phyloP scores from a whole-genome alignment of 1,140 invertebrate genomes.

The Orius insidiosus region DNA sequence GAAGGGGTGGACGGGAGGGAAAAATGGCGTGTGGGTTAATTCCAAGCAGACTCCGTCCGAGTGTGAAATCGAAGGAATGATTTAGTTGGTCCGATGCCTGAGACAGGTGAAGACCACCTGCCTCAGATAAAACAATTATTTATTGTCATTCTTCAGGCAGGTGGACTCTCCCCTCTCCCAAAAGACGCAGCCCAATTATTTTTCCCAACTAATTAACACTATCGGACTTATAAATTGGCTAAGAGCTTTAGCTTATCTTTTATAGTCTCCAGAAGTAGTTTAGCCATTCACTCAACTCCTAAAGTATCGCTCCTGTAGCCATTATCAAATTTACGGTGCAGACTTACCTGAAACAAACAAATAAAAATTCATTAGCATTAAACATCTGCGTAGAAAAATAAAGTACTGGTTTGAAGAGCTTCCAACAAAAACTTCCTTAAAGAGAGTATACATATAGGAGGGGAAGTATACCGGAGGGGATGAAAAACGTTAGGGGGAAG shows the following conservation, averaged over 20 bases:
- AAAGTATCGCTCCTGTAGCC: too few species aligned
- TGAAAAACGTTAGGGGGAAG: too few species aligned
- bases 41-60: slow-evolving; percentile 10
- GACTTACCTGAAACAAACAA: too few species aligned
- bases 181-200: not conserved
- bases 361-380: too few species aligned
- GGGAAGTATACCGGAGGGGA: too few species aligned
- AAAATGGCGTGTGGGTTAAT: slow-evolving; percentile 12
- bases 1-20: not conserved
- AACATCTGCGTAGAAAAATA: too few species aligned
- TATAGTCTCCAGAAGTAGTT: too few species aligned
- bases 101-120: slow-evolving; percentile 9
- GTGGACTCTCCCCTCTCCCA: not conserved
- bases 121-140: slow-evolving; percentile 9
- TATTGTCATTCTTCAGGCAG: slow-evolving; percentile 10
- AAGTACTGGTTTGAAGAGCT: too few species aligned
- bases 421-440: too few species aligned
- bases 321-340: too few species aligned
- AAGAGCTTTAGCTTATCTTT: not conserved
- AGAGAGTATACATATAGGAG: too few species aligned
- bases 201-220: not conserved
- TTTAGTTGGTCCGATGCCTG: slow-evolving; percentile 9
- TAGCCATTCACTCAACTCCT: too few species aligned
- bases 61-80: slow-evolving; percentile 12
- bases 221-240: slow-evolving; percentile 1